Base-by-base conservation (phyloP, 2,797 vertebrate genomes). In the Leptodactylus fallax region DNA sequence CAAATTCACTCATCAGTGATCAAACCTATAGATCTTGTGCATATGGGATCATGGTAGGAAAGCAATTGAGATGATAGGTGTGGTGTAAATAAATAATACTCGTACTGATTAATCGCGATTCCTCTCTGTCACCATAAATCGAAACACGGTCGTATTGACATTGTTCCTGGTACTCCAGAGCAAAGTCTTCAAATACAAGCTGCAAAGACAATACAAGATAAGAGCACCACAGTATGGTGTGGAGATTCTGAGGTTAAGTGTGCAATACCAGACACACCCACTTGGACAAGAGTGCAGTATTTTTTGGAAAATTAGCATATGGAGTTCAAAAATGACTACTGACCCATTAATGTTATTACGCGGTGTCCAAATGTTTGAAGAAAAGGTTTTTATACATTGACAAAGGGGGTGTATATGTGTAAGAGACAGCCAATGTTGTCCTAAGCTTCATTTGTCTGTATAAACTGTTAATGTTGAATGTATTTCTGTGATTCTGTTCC, bases 121-220 rank as follows among this genome's bases (percentile, higher is more conserved):
- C 79, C 74, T 87, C 81, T 14, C 71, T 17, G 53, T 91, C 91
- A 19, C 61, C 2, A 2, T 81, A 78, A 87, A 91, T 0, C 11
- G 45, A 9, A 67, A 90, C 78, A 6, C 76, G 74, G 81, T 86
- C 87, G 1, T 84, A 91, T 83, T 79, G 45, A 17, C 85, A 93
- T 19, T 67, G n/a, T 11, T 27, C 12, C 7, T 78, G 83, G 47
- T 82, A 55, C 72, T 89, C 81, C 79, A 83, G 14, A 0, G 87
- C 81, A 87, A 90, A 89, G 36, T 78, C 91, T 90, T 90, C 84
- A 87, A 93, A 88, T 3, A 87, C 45, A n/a, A 91, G 16, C 90
- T 92, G 88, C 21, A 74, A 88, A 88, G 25, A 72, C 87, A 78
- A 36, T 81, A 80, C 12, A 27, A 58, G 36, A 7, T 27, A 45